A percentile compares a stretch with the other conserved stretches of the same genome.
These are phyloP conservation scores for Calliphora vomitoria DNA, from an alignment of 2,888 invertebrate genomes.

Conservation along the genomic window DNA sequence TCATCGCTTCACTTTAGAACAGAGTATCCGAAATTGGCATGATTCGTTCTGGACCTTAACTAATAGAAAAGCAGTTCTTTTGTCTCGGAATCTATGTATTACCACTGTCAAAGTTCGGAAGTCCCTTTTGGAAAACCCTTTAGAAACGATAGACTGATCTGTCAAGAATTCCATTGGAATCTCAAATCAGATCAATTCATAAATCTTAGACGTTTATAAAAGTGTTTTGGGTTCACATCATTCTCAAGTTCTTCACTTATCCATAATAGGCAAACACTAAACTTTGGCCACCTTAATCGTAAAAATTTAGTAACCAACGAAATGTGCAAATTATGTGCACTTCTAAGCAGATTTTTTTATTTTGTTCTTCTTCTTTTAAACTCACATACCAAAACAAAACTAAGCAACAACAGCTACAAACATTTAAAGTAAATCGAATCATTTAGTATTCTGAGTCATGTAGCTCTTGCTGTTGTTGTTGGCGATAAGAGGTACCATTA, in stretches of 20 bases:
- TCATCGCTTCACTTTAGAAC: no score
- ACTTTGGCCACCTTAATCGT: not conserved
- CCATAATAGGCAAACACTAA: not conserved
- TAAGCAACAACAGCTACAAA: conserved; percentile 15
- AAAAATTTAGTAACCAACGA: not conserved
- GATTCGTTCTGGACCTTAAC: no score
- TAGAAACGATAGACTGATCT: not conserved
- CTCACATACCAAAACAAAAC: conserved; percentile 13
- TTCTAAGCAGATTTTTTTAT: conserved; percentile 49
- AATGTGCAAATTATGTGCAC: conserved; percentile 58
- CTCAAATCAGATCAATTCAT: no score
- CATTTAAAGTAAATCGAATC: conserved; percentile 43
- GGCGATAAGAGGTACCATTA: conserved; percentile 43
- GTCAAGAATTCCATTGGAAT: no score
- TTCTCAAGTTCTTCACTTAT: no score
- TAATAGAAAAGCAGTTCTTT: no score
- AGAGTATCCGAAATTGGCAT: no score
- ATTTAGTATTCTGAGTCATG: conserved; percentile 29
- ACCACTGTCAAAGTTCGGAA: no score
- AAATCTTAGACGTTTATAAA: no score
- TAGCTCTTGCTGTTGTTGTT: conserved; percentile 9
- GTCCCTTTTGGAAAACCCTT: not conserved
- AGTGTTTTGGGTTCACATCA: no score
- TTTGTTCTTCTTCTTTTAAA: not conserved
- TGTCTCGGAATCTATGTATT: no score